Evolutionary conservation across 2,113 vertebrate species (phyloP).

Genomic region (Catharus fuscescens): DNA sequence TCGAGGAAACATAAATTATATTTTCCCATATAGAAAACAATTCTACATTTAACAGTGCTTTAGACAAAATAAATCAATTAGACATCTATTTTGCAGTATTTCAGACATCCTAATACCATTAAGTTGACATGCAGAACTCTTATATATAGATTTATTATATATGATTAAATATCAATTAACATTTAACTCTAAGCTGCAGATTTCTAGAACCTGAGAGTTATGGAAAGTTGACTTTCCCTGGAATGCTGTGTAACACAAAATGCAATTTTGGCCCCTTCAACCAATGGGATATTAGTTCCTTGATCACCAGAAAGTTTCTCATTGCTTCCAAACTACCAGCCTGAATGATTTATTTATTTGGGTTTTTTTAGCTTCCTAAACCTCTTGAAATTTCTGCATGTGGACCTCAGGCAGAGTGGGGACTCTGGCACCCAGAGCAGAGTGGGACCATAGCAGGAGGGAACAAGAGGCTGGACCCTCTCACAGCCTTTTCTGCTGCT

Average conservation of each 20-base stretch:
- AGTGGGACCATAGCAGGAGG: fast-evolving
- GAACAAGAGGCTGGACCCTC: neutral
- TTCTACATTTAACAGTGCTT: neutral
- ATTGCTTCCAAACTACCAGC: neutral
- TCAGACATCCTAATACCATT: neutral
- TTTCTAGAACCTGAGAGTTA: neutral
- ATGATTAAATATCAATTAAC: neutral
- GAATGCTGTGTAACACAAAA: neutral
- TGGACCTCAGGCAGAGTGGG: neutral
- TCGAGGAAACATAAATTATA: neutral
- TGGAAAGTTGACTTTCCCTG: neutral
- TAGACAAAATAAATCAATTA: neutral
- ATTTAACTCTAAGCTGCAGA: neutral
- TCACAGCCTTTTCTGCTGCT: neutral
- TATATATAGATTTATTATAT: neutral
- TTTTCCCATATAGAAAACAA: neutral
- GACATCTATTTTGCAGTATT: neutral
- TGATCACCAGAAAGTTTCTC: neutral
- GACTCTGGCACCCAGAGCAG: neutral
- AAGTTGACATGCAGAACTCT: neutral
- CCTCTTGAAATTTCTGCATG: fast-evolving
- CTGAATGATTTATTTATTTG: neutral
- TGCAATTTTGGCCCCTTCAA: neutral
- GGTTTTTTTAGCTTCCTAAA: neutral
- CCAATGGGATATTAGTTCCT: neutral